Percentiles rank a stretch among this genome's conserved stretches.
phyloP scores from a whole-genome alignment of 1,140 invertebrate genomes.

The Eulimnadia texana region DNA sequence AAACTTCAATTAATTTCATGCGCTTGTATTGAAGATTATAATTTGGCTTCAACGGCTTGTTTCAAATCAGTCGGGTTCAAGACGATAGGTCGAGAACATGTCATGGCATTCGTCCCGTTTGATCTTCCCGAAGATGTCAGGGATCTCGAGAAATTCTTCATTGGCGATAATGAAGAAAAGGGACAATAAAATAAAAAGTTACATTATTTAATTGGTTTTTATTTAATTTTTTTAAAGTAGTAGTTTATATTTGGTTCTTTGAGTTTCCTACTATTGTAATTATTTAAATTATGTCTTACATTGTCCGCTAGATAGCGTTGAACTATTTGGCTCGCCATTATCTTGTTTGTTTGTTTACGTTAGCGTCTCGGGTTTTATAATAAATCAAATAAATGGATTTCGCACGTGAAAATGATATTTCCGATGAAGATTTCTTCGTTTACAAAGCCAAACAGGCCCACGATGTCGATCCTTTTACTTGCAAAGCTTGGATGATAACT shows the following conservation, averaged over 20 bases:
- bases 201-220: no score
- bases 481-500: slow-evolving; percentile 82
- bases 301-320: no score
- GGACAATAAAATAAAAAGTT: no score
- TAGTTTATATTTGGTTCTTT: no score
- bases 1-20: not conserved
- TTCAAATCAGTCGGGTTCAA: not conserved
- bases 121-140: not conserved
- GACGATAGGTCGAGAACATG: not conserved
- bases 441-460: slow-evolving; percentile 52
- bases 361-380: not conserved
- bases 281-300: no score
- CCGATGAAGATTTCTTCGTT: slow-evolving; percentile 57
- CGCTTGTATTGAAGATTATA: not conserved
- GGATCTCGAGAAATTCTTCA: not conserved
- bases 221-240: no score
- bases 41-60: not conserved
- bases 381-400: not conserved
- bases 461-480: slow-evolving; percentile 51
- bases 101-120: not conserved
- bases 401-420: slow-evolving; percentile 15
- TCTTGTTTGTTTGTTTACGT: no score
- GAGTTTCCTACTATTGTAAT: no score
- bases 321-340: no score
- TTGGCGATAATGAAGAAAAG: not conserved